Evolutionary conservation across 2,113 vertebrate genomes (phyloP), one percentile per base, ranked within the genome.

Genomic region (Phaethon lepturus): DNA sequence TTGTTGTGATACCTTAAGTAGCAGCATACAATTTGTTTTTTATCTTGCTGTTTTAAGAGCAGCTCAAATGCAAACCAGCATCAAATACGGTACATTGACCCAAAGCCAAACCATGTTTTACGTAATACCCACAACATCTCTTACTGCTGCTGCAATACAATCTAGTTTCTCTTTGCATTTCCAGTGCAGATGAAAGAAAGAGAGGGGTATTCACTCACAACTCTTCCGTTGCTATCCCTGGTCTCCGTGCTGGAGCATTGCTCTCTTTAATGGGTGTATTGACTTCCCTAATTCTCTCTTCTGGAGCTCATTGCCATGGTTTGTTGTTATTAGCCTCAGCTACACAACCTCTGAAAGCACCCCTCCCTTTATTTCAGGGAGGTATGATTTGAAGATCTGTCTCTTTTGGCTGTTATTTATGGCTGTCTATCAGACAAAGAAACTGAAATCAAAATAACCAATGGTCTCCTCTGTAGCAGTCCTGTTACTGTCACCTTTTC

Each of bases 391-490:
- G 77, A 28, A 81, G 44, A 82, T 62, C 53, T 79, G 45, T 78
- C 62, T 58, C 77, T 93, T 84, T 94, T 90, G 77, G 83, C 29
- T 75, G 12, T 87, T 87, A 53, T 85, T 89, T 69, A n/a, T 52
- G 60, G 66, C 88, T 91, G 73, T 35, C 90, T 90, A 55, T 79
- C 72, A 95, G 68, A 83, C 31, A 93, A 45, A 91, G 56, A 90
- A 94, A 72, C 33, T 20, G 53, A 71, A 92, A 81, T 67, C 16
- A 28, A 89, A 81, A 86, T 35, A 85, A 72, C 56, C 80, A 72
- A 10, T 81, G 31, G 26, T 76, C 11, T 64, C 58, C 47, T 45
- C 33, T 17, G 9, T n/a, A 59, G 26, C 52, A 94, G 40, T 40
- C 10, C 49, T 15, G 10, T 50, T 68, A 81, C 47, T 56, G 22